Percentiles rank a stretch among this genome's conserved stretches.
phyloP scores from a whole-genome alignment of 2,113 vertebrate genomes.

The Manacus vitellinus region DNA sequence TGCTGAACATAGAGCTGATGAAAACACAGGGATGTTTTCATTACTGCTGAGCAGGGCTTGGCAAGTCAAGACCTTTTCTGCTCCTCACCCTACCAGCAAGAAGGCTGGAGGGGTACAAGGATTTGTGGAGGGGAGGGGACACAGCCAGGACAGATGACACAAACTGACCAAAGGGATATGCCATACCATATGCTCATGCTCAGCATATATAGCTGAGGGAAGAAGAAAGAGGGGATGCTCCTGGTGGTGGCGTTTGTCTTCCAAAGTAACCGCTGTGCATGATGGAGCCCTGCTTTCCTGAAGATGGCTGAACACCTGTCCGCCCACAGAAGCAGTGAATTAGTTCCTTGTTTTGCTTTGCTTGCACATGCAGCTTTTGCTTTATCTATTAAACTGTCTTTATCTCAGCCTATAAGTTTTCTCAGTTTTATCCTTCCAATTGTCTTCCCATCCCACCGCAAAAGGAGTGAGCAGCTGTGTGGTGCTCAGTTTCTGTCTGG shows the following conservation, averaged over 20 bases:
- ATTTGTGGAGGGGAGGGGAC: too few relatives aligned
- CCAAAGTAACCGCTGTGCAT: rapidly evolving
- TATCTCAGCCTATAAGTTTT: neutral
- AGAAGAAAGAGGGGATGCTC: neutral
- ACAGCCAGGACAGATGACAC: neutral
- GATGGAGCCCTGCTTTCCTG: neutral
- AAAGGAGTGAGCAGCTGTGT: neutral
- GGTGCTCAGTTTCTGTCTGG: neutral
- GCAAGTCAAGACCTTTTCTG: neutral
- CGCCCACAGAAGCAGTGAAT: neutral
- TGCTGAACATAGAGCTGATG: neutral
- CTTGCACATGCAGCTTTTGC: neutral
- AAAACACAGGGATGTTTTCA: neutral
- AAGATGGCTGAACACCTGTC: neutral
- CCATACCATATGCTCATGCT: neutral
- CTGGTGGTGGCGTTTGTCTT: neutral
- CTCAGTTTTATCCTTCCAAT: neutral
- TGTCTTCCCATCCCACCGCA: neutral
- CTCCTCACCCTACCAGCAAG: neutral
- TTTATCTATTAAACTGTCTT: neutral
- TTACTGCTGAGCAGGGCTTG: neutral
- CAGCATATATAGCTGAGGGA: neutral
- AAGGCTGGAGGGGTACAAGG: neutral
- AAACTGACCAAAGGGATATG: neutral
- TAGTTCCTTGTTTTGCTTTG: neutral